Conservation (phyloP, 2,113 vertebrate genomes). For the Balaeniceps rex region DNA sequence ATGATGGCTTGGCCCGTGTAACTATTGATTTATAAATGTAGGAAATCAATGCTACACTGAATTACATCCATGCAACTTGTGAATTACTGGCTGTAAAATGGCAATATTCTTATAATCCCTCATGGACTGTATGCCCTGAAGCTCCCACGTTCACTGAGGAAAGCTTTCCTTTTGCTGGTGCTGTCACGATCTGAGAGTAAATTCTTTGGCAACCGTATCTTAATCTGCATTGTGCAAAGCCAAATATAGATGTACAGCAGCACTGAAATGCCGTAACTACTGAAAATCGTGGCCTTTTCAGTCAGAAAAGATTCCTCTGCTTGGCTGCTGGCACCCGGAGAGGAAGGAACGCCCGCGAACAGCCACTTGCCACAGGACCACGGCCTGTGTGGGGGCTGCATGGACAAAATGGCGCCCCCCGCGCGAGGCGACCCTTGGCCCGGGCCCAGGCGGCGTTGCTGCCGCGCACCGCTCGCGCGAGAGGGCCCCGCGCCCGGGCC, state of each 20-base stretch:
- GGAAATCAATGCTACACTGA: background rate
- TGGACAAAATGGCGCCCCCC: background rate
- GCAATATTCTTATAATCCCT: background rate
- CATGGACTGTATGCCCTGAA: too few species aligned
- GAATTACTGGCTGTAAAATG: background rate
- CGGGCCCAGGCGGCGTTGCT: background rate
- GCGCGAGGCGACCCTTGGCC: accelerated
- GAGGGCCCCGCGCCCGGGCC: background rate
- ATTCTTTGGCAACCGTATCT: background rate
- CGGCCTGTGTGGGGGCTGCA: accelerated
- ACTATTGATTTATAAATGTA: background rate
- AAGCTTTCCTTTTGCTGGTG: background rate
- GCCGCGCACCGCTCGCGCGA: too few species aligned
- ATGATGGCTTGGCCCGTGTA: too few species aligned
- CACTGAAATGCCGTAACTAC: accelerated
- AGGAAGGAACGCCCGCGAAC: accelerated
- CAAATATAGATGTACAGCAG: accelerated
- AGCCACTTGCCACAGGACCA: accelerated
- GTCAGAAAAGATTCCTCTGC: background rate
- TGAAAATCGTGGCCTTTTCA: background rate
- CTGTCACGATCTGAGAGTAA: background rate
- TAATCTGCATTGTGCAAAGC: background rate
- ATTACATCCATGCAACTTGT: too few species aligned
- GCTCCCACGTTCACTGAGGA: too few species aligned
- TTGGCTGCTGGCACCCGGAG: accelerated